Conservation (phyloP, 2,797 vertebrate genomes). For the Hydrolagus colliei region DNA sequence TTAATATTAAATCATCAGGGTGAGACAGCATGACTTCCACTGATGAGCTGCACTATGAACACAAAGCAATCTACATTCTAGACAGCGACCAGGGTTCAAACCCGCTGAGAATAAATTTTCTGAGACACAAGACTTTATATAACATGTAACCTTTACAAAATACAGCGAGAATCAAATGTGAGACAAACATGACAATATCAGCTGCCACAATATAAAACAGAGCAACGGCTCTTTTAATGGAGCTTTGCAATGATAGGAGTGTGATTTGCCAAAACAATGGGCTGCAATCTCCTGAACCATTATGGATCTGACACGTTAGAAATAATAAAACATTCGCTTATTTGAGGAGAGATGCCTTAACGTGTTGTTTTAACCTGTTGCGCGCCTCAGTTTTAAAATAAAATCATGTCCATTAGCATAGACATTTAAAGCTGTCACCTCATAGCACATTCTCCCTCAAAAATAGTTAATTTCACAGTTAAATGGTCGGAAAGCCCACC, state of each 20-base stretch:
- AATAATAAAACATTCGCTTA: conserved; percentile 59
- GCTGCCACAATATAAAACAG: conserved; percentile 61
- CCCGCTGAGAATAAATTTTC: not conserved
- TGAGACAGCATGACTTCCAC: not conserved
- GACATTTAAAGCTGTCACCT: conserved; percentile 17
- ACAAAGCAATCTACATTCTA: conserved; percentile 1
- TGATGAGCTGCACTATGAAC: not conserved
- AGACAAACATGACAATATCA: not conserved
- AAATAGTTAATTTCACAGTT: not conserved
- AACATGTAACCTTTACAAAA: conserved; percentile 2
- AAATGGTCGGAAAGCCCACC: not conserved
- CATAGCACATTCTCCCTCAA: not conserved
- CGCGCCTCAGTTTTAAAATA: conserved; percentile 43
- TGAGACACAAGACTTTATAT: not conserved
- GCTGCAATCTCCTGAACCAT: conserved; percentile 61
- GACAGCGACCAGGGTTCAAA: not conserved
- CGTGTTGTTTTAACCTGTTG: conserved; percentile 50
- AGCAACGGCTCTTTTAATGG: conserved; percentile 60
- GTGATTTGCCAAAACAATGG: conserved; percentile 64
- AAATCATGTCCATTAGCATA: conserved; percentile 16
- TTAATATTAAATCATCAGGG: conserved; percentile 13
- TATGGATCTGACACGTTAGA: conserved; percentile 58
- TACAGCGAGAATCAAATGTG: not conserved
- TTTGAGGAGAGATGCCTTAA: conserved; percentile 59
- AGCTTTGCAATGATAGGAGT: conserved; percentile 62